A percentile compares a stretch with the other conserved stretches of the same genome.
Evolutionary conservation across 1,140 invertebrate species (phyloP).

Genomic region (Drosophila burlai): DNA sequence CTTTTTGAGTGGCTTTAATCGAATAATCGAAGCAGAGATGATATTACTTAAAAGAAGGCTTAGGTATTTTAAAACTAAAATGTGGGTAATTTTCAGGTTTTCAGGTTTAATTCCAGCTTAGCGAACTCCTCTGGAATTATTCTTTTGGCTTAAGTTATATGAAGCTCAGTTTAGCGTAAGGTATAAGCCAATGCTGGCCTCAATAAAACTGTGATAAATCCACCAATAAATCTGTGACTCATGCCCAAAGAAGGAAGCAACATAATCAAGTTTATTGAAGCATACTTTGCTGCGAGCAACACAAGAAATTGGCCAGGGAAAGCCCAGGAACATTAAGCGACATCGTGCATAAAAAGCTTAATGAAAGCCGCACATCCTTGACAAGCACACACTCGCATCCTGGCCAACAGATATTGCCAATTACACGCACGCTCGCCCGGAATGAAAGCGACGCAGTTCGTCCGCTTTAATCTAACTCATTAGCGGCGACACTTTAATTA

Average conservation of each 20-base stretch:
- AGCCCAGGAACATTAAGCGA: slow-evolving; percentile 16
- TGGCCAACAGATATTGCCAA: slow-evolving; percentile 47
- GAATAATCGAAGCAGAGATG: not conserved
- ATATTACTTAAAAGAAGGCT: not conserved
- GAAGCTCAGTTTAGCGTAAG: not conserved
- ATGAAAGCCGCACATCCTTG: slow-evolving; percentile 26
- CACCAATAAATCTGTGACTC: slow-evolving; percentile 4
- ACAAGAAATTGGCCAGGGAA: slow-evolving; percentile 20
- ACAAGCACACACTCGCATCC: slow-evolving; percentile 13
- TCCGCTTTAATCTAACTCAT: slow-evolving; percentile 76
- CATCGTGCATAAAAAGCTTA: slow-evolving; percentile 31
- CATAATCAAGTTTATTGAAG: slow-evolving; percentile 18
- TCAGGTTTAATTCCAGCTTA: not conserved
- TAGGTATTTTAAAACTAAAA: not conserved
- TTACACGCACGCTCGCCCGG: slow-evolving; percentile 44
- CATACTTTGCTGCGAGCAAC: slow-evolving; percentile 16
- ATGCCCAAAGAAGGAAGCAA: not conserved
- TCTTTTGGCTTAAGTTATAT: not conserved
- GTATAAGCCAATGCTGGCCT: not conserved
- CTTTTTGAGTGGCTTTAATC: not conserved
- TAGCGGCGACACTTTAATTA: slow-evolving; percentile 79
- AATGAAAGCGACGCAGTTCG: slow-evolving; percentile 28
- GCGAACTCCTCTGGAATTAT: not conserved
- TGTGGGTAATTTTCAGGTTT: not conserved
- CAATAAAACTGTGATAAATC: slow-evolving; percentile 1